Conservation (phyloP, 2,888 invertebrate species). For the Amblyteles armatorius region DNA sequence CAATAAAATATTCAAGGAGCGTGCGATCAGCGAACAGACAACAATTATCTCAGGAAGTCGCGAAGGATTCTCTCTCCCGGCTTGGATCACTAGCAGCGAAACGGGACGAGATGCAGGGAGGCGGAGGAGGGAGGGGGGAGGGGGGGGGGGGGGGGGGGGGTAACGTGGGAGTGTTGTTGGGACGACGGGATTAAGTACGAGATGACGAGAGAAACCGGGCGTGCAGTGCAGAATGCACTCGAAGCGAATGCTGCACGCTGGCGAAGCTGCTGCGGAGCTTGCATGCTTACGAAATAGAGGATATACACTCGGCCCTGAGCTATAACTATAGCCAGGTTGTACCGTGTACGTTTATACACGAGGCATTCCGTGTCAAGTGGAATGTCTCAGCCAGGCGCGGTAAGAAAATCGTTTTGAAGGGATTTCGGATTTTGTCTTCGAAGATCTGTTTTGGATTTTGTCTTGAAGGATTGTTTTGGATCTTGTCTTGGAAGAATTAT, state of each 20-base stretch:
- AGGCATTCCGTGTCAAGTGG: conserved; percentile 22
- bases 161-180: conserved; percentile 24
- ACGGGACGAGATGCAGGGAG: neutral
- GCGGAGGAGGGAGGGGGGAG: conserved; percentile 50
- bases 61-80: conserved; percentile 30
- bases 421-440: neutral
- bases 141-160: conserved; percentile 56
- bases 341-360: conserved; percentile 3
- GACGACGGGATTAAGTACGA: conserved; percentile 48
- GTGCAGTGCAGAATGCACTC: conserved; percentile 47
- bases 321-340: conserved; percentile 6
- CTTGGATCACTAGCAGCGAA: conserved; percentile 32
- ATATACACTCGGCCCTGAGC: neutral
- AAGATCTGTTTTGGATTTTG: neutral
- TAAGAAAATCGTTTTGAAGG: neutral
- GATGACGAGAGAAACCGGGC: conserved; percentile 36
- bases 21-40: conserved; percentile 56
- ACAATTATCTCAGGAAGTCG: conserved; percentile 56
- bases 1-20: conserved; percentile 54
- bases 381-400: neutral
- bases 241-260: conserved; percentile 24
- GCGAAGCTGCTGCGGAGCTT: conserved; percentile 1
- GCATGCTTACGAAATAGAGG: neutral
- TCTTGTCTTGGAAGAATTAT: too few species aligned
- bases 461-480: too few species aligned